Evolutionary conservation across 1,140 invertebrate genomes (phyloP).

Genomic region (Triops cancriformis): DNA sequence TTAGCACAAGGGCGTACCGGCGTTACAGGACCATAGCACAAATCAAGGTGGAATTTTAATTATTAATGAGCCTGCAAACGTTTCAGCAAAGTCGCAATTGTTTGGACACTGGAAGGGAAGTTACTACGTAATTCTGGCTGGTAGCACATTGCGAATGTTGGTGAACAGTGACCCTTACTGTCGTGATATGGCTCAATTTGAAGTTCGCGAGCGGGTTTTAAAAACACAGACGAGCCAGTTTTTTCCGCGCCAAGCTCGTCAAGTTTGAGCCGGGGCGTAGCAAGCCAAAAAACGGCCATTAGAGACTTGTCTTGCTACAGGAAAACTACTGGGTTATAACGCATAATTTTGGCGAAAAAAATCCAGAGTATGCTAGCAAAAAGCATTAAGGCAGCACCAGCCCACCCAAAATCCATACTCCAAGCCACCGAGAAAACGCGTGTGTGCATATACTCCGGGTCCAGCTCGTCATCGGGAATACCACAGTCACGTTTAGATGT

Average conservation of each 20-base stretch:
- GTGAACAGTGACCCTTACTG: background rate
- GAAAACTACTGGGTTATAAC: conserved; percentile 62
- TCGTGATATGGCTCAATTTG: background rate
- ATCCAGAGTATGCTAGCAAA: conserved; percentile 75
- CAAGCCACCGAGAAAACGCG: conserved; percentile 67
- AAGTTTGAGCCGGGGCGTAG: background rate
- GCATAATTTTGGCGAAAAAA: conserved; percentile 76
- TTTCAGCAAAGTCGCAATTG: background rate
- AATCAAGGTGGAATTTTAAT: background rate
- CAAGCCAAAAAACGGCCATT: background rate
- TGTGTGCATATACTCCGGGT: conserved; percentile 46
- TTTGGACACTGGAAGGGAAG: background rate
- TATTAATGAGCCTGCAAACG: background rate
- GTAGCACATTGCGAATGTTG: background rate
- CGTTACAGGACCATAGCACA: too few relatives aligned
- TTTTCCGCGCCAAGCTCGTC: background rate
- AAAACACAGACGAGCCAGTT: background rate
- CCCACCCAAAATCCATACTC: conserved; percentile 73
- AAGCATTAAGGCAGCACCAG: conserved; percentile 64
- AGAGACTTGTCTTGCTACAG: background rate
- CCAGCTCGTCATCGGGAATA: conserved; percentile 32
- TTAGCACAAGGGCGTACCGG: too few relatives aligned
- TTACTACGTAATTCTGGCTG: background rate
- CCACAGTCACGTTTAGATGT: conserved; percentile 50
- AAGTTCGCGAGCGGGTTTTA: background rate